Base-by-base conservation (phyloP, 2,113 vertebrate species). In the Eubucco bourcierii region DNA sequence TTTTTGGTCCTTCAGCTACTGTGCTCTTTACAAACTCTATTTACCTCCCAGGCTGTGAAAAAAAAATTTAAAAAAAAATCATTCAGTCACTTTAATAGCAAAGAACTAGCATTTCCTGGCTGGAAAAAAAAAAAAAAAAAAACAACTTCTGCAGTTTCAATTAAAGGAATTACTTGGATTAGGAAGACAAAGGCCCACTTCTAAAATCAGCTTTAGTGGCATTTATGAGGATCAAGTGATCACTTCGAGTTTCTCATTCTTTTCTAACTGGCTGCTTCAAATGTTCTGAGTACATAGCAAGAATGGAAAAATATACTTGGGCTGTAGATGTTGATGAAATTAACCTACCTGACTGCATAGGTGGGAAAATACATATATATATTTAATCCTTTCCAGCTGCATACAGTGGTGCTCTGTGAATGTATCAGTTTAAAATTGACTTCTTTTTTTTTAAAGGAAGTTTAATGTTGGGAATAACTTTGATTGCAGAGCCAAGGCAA, bases 161-260 rank as follows among this genome's bases (percentile, higher is more conserved):
- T 96, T 95, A 95, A 92, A 95, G 91, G 89, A 94, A 96, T 96
- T 95, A 95, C 58, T 80, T 33, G 89, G 93, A 94, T 96, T 95
- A 96, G 76, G 87, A 92, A 96, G 93, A 93, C 89, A 94, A 95
- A 96, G 87, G 37, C 88, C 60, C 47, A 29, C 90, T 95, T 90
- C 78, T 93, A 79, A 92, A 94, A 94, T 91, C 91, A 92, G 94
- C 89, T 96, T 96, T 92, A 94, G 81, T 0, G 0, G 91, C 68
- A 91, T 94, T 96, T 94, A 85, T 78, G 61, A 89, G 93, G 89
- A 92, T 95, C 90, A 94, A 95, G 78, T 44, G 71, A 93, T 95
- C 84, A 39, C 37, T 95, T 90, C 41, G 84, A 46, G 84, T 91
- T 94, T 82, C 78, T 92, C 46, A 64, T 92, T 94, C 81, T 95